A percentile compares a stretch with the other conserved stretches of the same genome.
phyloP scores from a whole-genome alignment of 2,888 invertebrate species.

The Agonopterix alstromeriana region DNA sequence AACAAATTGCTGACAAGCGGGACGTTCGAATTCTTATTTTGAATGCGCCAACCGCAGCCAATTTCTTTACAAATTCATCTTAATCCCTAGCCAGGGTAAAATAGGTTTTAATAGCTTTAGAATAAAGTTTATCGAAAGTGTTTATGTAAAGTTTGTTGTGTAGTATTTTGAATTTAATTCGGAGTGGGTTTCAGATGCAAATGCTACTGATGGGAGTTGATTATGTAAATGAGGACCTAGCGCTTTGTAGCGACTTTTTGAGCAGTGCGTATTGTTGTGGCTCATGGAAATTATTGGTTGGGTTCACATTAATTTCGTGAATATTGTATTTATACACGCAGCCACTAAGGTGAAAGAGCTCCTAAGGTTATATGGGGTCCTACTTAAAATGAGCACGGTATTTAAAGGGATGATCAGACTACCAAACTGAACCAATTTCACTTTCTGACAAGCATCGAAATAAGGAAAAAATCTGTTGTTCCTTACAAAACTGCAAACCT shows the following conservation, averaged over 20 bases:
- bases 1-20: slow-evolving; percentile 75
- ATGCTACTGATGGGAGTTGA: slow-evolving; percentile 62
- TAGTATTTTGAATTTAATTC: slow-evolving; percentile 50
- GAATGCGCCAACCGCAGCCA: slow-evolving; percentile 51
- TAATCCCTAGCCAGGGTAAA: background rate
- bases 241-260: slow-evolving; percentile 30
- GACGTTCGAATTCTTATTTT: slow-evolving; percentile 63
- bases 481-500: no score
- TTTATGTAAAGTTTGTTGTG: slow-evolving; percentile 13
- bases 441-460: no score
- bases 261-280: slow-evolving; percentile 38
- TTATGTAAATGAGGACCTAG: slow-evolving; percentile 58
- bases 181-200: slow-evolving; percentile 60
- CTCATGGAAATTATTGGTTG: background rate
- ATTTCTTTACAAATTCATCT: slow-evolving; percentile 17
- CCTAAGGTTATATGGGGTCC: background rate
- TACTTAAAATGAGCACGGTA: no score
- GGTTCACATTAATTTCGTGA: slow-evolving; percentile 5
- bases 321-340: no score
- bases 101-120: rapidly evolving
- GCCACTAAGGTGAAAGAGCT: no score
- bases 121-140: slow-evolving; percentile 20
- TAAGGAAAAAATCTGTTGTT: no score
- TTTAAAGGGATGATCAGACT: no score
- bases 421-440: no score